Evolutionary conservation across 2,888 invertebrate genomes (phyloP), one percentile per base, ranked within the genome.

Genomic region (Cyclophora albipunctata): DNA sequence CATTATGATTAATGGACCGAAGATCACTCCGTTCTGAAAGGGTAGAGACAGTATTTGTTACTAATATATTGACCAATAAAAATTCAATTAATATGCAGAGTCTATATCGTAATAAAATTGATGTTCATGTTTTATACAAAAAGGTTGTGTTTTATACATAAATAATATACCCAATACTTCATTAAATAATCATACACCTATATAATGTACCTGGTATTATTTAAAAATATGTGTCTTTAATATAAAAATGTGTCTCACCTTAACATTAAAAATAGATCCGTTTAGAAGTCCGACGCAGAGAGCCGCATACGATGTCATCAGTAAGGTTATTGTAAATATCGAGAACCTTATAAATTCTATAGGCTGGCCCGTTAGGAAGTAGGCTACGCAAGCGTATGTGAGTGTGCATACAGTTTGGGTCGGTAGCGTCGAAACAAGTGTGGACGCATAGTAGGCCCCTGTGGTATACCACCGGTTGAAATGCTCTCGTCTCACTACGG

Each of bases 401-500:
- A 94, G 75, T 0, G 96, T 95, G 64, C 93, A 94, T 34, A 93
- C 76, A 0, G 93, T 81, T 87, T 96, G 96, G 57, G 94, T 92
- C 0, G 96, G 97, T 62, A 97, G 86, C 68, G 96, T 95, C 0
- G 95, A 92, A 47, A 94, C 78, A 3, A 95, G 92, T 45, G 94
- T 93, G 5, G 96, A 94, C 33, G 93, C 78, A 71, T 95, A 97
- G 79, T 95, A 96, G 0, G 96, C 93, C 46, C 93, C 92, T 2
- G 96, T 83, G 33, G 95, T 94, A 81, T 97, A 97, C 97, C 96
- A 97, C 52, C 95, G 92, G 81, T 97, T 97, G 66, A 96, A 94
- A 72, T 96, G 95, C 73, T 97, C 97, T 46, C 95, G 86, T 3
- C 92, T 91, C 49, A 96, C 92, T 51, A 96, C 92, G 7, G 94